Base-by-base conservation (phyloP, 2,113 vertebrate species). In the Aplodontia rufa region DNA sequence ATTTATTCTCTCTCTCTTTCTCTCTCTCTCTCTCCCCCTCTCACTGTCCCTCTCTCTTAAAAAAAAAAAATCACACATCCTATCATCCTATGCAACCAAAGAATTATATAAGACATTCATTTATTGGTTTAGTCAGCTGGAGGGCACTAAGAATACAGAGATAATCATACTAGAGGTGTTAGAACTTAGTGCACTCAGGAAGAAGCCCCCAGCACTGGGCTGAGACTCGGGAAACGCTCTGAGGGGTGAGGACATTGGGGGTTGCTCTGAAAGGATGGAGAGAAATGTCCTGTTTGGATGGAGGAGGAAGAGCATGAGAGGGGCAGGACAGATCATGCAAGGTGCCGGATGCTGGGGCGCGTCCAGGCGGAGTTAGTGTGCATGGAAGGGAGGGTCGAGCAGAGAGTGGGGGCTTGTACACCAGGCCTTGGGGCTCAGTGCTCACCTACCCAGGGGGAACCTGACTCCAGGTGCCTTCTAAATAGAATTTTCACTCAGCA, bases 231-330 rank as follows among this genome's bases (percentile, higher is more conserved):
- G n/a, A 30, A 49, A 1, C 24, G 6, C 32, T 69, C 49, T n/a
- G 17, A 22, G 40, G 51, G 22, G 9, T 37, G 74, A 45, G 49
- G 68, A 80, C n/a, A 28, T 5, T 35, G 13, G 64, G 37, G 53
- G 10, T 14, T 60, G 32, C 47, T 87, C 83, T 42, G n/a, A 28
- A 81, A 76, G 69, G 30, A n/a, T 55, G n/a, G 35, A 9, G 16
- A 14, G 53, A 53, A 71, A 1, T 35, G n/a, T n/a, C 30, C 60
- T 28, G 1, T 62, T 26, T 79, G 88, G 16, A 49, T 16, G 35
- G 62, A 8, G 40, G 37, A 62, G 19, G 64, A 64, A 37, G 68
- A 75, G 9, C 35, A 3, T 0, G 0, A 0, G 0, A 86, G 42
- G 47, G 4, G 22, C 16, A 19, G 28, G 87, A 32, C 24, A 32